Base-by-base conservation (phyloP, 2,113 vertebrate species). In the Oncorhynchus keta region DNA sequence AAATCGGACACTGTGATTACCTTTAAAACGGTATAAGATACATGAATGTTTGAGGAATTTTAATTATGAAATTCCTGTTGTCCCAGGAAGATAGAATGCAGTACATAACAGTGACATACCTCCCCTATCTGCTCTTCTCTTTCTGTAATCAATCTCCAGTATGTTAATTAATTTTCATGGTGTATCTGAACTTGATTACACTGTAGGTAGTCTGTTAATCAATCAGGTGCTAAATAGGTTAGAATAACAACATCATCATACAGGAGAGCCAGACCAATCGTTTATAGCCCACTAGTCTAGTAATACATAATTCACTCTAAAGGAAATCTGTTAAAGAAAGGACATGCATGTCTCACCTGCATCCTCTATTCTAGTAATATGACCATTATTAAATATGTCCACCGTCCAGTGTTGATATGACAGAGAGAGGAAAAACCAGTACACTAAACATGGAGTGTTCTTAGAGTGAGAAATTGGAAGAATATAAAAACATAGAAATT, bases 331-430 rank as follows among this genome's bases (percentile, higher is more conserved):
- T 28, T 20, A 18, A 35, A 4, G 16, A 45, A 11, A 45, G 39
- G 30, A 39, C 66, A 18, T 11, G 4, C 14, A 18, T 35, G 32
- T 68, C 59, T 62, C 59, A 11, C 13, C 66, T 32, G 66, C 32
- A 35, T 32, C 66, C 49, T 14, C 16, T 26, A 9, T 68, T 30
- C 14, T 35, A 32, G 67, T 68, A 20, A 68, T n/a, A 30, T 20
- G 28, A 68, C 4, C 5, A 18, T 20, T 30, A 74, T 51, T 26
- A 22, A 64, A 67, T 67, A 49, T 49, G 16, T 67, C 26, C 73
- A 55, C 62, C 5, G 8, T 32, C 73, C 73, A 74, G 59, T 61
- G 8, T 39, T 39, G 39, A 39, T 39, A 61, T 66, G 73, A 65
- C 35, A 49, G 61, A 68, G 66, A 68, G 13, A 9, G 39, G 39